Evolutionary conservation across 2,797 vertebrate genomes (phyloP).

Genomic region (Sciurus vulgaris): DNA sequence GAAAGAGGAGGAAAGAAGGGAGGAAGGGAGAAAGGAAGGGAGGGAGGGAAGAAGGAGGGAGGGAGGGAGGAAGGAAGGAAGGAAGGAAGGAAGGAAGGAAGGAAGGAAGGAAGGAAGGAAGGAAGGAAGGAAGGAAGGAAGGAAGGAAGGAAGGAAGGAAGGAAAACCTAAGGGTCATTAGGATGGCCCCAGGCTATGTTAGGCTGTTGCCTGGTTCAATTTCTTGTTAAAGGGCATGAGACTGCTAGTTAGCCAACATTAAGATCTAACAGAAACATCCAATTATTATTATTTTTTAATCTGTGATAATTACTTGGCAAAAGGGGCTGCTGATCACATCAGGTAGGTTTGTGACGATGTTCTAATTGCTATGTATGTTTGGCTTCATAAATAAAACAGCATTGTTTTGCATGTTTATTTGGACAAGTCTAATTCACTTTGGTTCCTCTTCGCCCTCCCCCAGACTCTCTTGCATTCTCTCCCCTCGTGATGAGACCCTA

Average conservation of each 20-base stretch:
- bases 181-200: background rate
- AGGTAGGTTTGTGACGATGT: background rate
- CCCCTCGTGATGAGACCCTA: background rate
- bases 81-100: background rate
- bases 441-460: background rate
- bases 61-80: background rate
- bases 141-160: fast-evolving
- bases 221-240: constrained; percentile 33
- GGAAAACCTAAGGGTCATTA: background rate
- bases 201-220: background rate
- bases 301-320: constrained; percentile 36
- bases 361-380: background rate
- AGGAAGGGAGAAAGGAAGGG: background rate
- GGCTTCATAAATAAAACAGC: background rate
- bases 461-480: background rate
- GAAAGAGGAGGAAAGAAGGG: background rate
- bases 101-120: background rate
- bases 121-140: fast-evolving
- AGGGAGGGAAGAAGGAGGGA: background rate
- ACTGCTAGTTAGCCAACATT: background rate
- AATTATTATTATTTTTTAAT: background rate
- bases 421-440: background rate
- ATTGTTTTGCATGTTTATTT: background rate
- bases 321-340: background rate
- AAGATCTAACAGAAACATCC: constrained; percentile 43